Base-by-base conservation (phyloP, 2,888 invertebrate genomes). In the Nomada flava region DNA sequence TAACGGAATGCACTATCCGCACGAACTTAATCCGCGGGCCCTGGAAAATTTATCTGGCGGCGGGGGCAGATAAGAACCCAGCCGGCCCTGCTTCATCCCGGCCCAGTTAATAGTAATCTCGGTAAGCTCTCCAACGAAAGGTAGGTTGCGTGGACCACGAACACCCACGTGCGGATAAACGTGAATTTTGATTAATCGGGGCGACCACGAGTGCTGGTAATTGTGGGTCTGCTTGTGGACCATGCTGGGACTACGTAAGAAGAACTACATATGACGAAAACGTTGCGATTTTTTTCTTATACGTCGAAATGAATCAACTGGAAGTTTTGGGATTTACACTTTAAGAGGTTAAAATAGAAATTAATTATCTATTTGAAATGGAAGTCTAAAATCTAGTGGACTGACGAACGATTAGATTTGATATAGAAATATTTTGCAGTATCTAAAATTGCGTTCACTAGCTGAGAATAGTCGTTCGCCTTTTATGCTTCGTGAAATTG, bases 1-100 rank as follows among this genome's bases (percentile, higher is more conserved):
- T 89, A 89, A 89, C 89, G 82, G 86, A 86, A 88, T 89, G 89
- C 88, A 88, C 82, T 86, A 87, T 89, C 86, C 86, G 86, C 86
- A 88, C 82, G 87, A 82, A 86, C 88, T 89, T 88, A 88, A 88
- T 88, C 88, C 83, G 82, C 83, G 86, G 76, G 62, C 67, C 87
- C 87, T 77, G 86, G 77, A 79, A 85, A 88, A 86, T 89, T 89
- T 89, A 89, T 89, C 89, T 86, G 84, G 76, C 81, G 68, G 76
- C 83, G 67, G 53, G 78, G 59, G 68, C 77, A 88, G 88, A 89
- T 88, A 89, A 88, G 89, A 89, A 86, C 88, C 83, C 71, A 62
- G 60, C 73, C 73, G 72, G 79, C 50, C 83, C 79, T 79, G 85
- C 80, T 86, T 88, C 86, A 88, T 88, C 84, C 89, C 77, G 69